Base-by-base conservation (phyloP, 2,888 invertebrate species). In the Nemoura dubitans region DNA sequence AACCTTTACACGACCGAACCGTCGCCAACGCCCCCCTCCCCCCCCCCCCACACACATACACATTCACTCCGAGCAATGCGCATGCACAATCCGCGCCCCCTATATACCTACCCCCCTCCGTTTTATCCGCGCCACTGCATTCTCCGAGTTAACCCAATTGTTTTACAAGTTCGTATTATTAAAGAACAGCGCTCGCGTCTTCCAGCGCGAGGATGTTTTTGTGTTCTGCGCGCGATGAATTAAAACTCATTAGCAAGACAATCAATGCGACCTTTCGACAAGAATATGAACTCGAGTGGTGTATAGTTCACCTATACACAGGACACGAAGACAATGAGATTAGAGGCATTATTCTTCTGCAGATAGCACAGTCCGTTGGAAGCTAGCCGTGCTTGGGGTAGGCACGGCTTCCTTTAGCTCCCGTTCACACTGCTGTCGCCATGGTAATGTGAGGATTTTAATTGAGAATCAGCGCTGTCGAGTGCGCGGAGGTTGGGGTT, bases 231-330 rank as follows among this genome's bases (percentile, higher is more conserved):
- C 28, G 26, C 27, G 84, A 84, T 84, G 84, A 84, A 84, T 76
- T 84, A 84, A 84, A 84, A 76, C 84, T 84, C 84, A 76, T 84
- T 84, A 84, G 27, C 76, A 29, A 84, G 59, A 84, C 84, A 84
- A 84, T 84, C 84, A 28, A 84, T 84, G 27, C 76, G 84, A 84
- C 84, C 76, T 84, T 28, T 59, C 59, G 76, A 84, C 76, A 84
- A 76, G 28, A 29, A 36, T 29, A 43, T 84, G 29, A 59, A 59
- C 59, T 59, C 59, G 10, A 59, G 59, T 59, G 59, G 16, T 16
- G 10, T 7, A 7, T 21, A 16, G 59, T 59, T 59, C 59, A 59
- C 59, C 59, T 84, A 59, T 84, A 59, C 28, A 81, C 28, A 29
- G 84, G 84, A 28, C 36, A 10, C 36, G 36, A 76, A 28, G 81